A percentile compares a stretch with the other conserved stretches of the same genome.
Conservation (phyloP, 1,140 invertebrate genomes). For the Lysiphlebus fabarum region DNA sequence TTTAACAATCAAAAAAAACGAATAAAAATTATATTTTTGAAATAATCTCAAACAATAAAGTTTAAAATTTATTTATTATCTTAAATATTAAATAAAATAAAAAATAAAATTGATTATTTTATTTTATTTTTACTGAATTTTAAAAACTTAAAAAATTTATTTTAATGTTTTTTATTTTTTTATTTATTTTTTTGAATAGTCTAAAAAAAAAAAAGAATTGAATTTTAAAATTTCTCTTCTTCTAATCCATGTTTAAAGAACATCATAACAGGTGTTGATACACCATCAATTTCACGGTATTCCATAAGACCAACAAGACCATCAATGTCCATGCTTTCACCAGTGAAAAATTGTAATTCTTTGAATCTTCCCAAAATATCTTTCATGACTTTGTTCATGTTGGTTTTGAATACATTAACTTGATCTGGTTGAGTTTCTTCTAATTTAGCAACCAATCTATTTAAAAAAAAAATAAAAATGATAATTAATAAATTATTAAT, state of each 20-base stretch:
- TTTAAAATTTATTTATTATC: too few relatives aligned
- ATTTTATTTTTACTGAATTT: too few relatives aligned
- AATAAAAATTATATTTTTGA: too few relatives aligned
- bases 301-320: slow-evolving; percentile 91
- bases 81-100: too few relatives aligned
- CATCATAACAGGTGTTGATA: slow-evolving; percentile 82
- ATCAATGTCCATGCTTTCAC: slow-evolving; percentile 91
- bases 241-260: slow-evolving; percentile 94
- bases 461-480: slow-evolving; percentile 37
- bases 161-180: too few relatives aligned
- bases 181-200: slow-evolving; percentile 42
- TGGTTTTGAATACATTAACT: slow-evolving; percentile 85
- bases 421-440: slow-evolving; percentile 77
- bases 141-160: slow-evolving; percentile 46
- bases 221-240: slow-evolving; percentile 86
- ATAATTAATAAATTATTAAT: neutral
- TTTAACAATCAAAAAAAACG: too few relatives aligned
- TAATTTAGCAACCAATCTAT: slow-evolving; percentile 75
- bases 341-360: slow-evolving; percentile 91
- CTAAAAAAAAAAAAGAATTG: slow-evolving; percentile 34
- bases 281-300: slow-evolving; percentile 84
- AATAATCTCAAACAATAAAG: too few relatives aligned
- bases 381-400: slow-evolving; percentile 94
- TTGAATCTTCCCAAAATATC: slow-evolving; percentile 89
- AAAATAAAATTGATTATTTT: too few relatives aligned